phyloP scores from a whole-genome alignment of 2,113 vertebrate species.

The Sylvia atricapilla region DNA sequence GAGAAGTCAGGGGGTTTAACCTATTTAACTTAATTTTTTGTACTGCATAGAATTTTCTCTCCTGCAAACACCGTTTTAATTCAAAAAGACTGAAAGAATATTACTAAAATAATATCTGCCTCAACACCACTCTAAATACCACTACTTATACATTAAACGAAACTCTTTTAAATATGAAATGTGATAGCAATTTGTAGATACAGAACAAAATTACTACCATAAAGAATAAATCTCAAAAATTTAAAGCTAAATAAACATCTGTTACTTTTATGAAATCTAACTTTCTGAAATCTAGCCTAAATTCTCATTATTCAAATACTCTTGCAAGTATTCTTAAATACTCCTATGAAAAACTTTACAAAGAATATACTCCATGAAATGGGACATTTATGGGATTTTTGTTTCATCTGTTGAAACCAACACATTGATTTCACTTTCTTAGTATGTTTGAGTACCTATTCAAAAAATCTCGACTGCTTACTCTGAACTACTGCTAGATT shows the following conservation, averaged over 20 bases:
- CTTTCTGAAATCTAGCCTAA: not conserved
- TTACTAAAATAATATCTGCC: fast-evolving
- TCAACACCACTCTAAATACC: not conserved
- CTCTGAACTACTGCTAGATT: not conserved
- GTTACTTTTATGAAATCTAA: not conserved
- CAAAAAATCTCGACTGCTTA: not conserved
- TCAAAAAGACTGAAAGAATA: not conserved
- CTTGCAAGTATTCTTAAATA: not conserved
- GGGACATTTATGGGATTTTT: not conserved
- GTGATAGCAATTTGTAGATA: not conserved
- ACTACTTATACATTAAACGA: not conserved
- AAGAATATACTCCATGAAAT: not conserved
- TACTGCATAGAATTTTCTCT: not conserved
- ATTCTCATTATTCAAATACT: not conserved
- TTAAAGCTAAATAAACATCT: not conserved
- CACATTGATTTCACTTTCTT: not conserved
- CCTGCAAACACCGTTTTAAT: not conserved
- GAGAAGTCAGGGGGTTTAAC: not conserved
- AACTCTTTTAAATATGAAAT: not conserved
- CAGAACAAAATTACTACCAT: not conserved
- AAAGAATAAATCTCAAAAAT: not conserved
- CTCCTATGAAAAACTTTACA: not conserved
- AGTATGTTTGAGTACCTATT: not conserved
- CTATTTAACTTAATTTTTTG: not conserved
- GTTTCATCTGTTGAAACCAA: not conserved